phyloP scores from a whole-genome alignment of 1,140 invertebrate genomes.

The Geopemphigus sp. region DNA sequence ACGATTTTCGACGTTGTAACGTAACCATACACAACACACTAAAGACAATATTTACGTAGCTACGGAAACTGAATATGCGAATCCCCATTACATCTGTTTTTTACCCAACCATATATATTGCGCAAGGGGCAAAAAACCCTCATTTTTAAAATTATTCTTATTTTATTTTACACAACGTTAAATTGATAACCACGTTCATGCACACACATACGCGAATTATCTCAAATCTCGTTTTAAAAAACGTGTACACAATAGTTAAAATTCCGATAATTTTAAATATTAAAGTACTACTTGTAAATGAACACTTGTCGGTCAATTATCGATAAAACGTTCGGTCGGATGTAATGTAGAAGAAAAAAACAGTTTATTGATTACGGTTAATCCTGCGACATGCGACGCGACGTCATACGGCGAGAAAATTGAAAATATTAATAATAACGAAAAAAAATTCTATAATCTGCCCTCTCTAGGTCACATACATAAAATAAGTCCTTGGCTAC shows the following conservation, averaged over 20 bases:
- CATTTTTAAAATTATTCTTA: too few species aligned
- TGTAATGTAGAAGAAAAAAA: background rate
- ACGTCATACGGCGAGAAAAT: slow-evolving; percentile 8
- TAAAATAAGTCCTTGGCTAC: slow-evolving; percentile 32
- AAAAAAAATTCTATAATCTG: slow-evolving; percentile 2
- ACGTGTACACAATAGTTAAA: background rate
- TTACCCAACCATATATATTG: too few species aligned
- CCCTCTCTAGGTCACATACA: slow-evolving; percentile 23
- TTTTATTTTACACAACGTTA: too few species aligned
- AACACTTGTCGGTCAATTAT: slow-evolving; percentile 21
- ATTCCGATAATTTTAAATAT: background rate
- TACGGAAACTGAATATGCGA: too few species aligned
- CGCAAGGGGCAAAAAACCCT: too few species aligned
- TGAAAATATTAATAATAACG: slow-evolving; percentile 10
- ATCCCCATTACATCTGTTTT: too few species aligned
- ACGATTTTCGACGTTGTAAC: background rate
- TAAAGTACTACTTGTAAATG: background rate
- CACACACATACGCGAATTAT: too few species aligned
- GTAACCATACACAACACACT: background rate
- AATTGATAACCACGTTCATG: too few species aligned
- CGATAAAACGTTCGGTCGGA: slow-evolving; percentile 9
- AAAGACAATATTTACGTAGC: too few species aligned
- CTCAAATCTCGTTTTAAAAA: too few species aligned
- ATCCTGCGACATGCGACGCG: background rate
- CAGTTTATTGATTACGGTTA: background rate